Evolutionary conservation across 2,888 invertebrate genomes (phyloP), one percentile per base, ranked within the genome.

Genomic region (Phorcus lineatus): DNA sequence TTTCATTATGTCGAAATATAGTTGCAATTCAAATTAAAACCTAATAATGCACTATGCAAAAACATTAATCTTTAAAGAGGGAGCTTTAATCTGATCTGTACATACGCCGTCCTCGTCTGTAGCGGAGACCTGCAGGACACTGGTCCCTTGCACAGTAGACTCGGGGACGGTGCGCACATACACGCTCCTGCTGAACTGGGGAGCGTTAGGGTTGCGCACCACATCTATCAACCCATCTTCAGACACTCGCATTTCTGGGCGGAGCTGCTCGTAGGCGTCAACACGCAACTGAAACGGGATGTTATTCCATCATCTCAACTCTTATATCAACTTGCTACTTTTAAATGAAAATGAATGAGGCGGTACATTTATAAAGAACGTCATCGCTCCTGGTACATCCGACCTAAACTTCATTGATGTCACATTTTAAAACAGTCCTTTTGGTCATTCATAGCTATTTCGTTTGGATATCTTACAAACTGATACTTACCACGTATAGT

Each of bases 71-170:
- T 55, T 7, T 31, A 31, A 47, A 75, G 17, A 19, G 19, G 7
- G 13, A 19, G 28, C 2, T 9, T 0, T 55, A 1, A 77, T 22
- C 17, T 11, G 17, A 55, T 19, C 19, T 16, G 2, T 17, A 80
- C 86, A 77, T 79, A 86, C 90, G 24, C 83, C 83, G 81, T 90
- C 90, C 2, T 62, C 70, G 81, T 90, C 90, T 0, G 79, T 82
- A 31, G 90, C 90, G 4, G 77, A 79, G 13, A 98, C 95, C 22
- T 94, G 93, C 40, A 98, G 95, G 0, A 97, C 96, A 52, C 94
- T 94, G 24, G 95, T 95, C 0, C 91, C 91, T 17, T 88, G 85
- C 0, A 78, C 78, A 19, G 83, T 85, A 13, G 82, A 86, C 81
- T 91, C 90, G 17, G 84, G 80, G n/a, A 91, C 83, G 11, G 84